These are phyloP conservation scores for Erethizon dorsatum DNA, from an alignment of 2,797 vertebrate species.

Conservation along the genomic window DNA sequence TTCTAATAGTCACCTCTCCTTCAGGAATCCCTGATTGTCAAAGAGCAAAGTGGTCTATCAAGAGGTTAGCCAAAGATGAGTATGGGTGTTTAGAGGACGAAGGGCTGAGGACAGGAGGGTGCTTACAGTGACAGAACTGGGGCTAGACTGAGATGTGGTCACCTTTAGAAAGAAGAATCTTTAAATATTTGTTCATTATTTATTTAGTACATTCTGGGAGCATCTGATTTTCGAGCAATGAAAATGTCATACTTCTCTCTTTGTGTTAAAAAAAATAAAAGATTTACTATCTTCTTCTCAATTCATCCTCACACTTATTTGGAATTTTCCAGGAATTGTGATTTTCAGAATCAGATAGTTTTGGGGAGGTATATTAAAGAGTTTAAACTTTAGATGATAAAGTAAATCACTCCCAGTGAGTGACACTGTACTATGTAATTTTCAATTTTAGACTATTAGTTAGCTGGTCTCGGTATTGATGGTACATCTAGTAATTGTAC, in stretches of 20 bases:
- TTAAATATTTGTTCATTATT: conserved; percentile 25
- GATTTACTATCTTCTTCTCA: neutral
- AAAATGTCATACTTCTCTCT: neutral
- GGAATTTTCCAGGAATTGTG: conserved; percentile 43
- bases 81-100: neutral
- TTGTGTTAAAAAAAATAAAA: conserved; percentile 18
- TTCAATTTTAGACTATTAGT: conserved; percentile 40
- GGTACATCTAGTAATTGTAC: neutral
- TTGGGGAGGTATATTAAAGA: neutral
- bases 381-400: conserved; percentile 14
- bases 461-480: neutral
- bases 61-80: neutral
- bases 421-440: neutral
- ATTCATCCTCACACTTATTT: neutral
- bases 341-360: conserved; percentile 23
- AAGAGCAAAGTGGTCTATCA: neutral
- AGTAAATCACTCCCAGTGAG: neutral
- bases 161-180: conserved; percentile 45
- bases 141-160: neutral
- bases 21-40: neutral
- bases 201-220: conserved; percentile 2
- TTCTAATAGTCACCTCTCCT: neutral
- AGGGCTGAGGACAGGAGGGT: neutral
- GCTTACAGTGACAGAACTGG: neutral
- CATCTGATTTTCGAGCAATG: conserved; percentile 17